phyloP scores from a whole-genome alignment of 2,797 vertebrate species.

The Cryptoprocta ferox region DNA sequence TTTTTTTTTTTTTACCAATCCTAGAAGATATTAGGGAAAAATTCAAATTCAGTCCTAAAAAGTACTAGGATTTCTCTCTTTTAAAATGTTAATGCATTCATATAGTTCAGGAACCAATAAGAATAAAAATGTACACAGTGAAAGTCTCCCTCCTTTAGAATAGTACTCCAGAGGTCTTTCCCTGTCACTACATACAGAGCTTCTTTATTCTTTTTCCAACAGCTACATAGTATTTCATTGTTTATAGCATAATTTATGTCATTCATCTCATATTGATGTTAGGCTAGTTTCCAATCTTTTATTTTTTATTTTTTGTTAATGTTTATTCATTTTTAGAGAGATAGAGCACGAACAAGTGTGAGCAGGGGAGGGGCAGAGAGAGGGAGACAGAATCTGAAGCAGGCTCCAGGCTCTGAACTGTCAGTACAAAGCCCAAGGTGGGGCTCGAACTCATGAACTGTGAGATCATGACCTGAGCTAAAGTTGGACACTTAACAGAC shows the following conservation, averaged over 20 bases:
- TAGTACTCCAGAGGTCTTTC: background rate
- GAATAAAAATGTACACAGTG: background rate
- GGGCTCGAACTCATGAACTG: no score
- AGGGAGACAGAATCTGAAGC: no score
- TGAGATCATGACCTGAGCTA: no score
- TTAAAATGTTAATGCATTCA: background rate
- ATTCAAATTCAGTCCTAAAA: constrained; percentile 2
- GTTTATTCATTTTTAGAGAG: no score
- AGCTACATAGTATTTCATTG: background rate
- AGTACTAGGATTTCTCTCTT: constrained; percentile 33
- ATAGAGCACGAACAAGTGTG: no score
- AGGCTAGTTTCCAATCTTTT: background rate
- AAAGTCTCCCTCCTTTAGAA: background rate
- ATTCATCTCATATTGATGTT: background rate
- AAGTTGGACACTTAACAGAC: no score
- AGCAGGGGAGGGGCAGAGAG: no score
- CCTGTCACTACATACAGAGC: background rate
- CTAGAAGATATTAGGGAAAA: background rate
- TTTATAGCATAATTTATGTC: background rate
- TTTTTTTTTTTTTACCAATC: background rate
- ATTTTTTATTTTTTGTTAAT: no score
- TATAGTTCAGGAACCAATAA: constrained; percentile 33
- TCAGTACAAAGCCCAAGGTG: no score
- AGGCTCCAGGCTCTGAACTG: no score
- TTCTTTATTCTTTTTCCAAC: background rate